Conservation (phyloP, 1,140 invertebrate species). For the Ostrea denselamellosa region DNA sequence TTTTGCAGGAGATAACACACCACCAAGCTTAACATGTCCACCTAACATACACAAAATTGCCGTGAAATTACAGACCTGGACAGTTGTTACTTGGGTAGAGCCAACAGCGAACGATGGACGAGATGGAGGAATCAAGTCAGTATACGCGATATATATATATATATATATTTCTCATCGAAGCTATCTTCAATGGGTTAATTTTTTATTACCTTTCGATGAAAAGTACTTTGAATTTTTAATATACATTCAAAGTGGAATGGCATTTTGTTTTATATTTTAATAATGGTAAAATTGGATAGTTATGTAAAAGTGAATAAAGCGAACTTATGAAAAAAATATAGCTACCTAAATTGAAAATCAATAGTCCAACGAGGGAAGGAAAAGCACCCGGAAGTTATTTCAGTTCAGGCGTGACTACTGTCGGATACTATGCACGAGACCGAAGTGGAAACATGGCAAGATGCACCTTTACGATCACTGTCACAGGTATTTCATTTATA, state of each 20-base stretch:
- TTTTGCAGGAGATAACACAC: slow-evolving; percentile 18
- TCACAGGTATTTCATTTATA: not conserved
- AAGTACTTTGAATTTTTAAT: no score
- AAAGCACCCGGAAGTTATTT: not conserved
- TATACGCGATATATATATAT: not conserved
- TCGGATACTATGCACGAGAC: slow-evolving; percentile 34
- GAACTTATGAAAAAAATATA: not conserved
- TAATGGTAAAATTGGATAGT: no score
- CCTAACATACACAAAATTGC: not conserved
- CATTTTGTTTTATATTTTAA: no score
- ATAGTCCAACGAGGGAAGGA: not conserved
- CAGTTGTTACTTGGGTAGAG: slow-evolving; percentile 6
- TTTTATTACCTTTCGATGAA: no score
- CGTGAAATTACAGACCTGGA: slow-evolving; percentile 1
- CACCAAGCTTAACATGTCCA: not conserved
- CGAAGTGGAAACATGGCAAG: not conserved
- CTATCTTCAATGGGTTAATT: no score
- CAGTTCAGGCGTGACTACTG: not conserved
- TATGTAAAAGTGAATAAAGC: no score
- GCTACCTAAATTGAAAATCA: not conserved
- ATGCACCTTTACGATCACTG: slow-evolving; percentile 12
- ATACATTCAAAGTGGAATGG: no score
- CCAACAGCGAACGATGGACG: slow-evolving; percentile 33
- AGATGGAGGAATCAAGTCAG: slow-evolving; percentile 36
- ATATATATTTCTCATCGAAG: no score